Evolutionary conservation across 2,888 invertebrate genomes (phyloP).

Genomic region (Clusia tigrina): DNA sequence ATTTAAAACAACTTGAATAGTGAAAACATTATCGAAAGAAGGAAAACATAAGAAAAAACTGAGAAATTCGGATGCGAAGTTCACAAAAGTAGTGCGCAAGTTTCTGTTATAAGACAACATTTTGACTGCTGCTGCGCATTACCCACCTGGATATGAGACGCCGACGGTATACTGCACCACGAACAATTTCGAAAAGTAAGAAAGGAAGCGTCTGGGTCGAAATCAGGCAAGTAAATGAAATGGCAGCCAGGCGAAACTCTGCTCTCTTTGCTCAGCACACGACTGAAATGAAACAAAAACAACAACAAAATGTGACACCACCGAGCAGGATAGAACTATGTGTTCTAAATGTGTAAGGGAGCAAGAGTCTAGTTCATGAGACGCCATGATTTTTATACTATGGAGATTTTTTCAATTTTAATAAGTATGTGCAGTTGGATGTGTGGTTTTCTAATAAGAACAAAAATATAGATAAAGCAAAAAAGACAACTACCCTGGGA

Average conservation of each 20-base stretch:
- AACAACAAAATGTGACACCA: not conserved
- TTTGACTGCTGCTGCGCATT: not conserved
- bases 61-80: not conserved
- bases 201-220: not conserved
- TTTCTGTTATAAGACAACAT: too few relatives aligned
- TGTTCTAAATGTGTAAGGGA: not conserved
- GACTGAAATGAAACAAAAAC: not conserved
- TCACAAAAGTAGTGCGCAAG: too few relatives aligned
- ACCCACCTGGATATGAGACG: not conserved
- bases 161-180: not conserved
- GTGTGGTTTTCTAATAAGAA: constrained; percentile 4
- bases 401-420: too few relatives aligned
- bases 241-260: not conserved
- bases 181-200: not conserved
- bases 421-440: not conserved
- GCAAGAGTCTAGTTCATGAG: not conserved
- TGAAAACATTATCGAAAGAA: not conserved
- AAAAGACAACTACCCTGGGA: not conserved
- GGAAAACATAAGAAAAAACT: not conserved
- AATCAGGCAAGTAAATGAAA: constrained; percentile 15
- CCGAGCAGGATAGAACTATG: not conserved
- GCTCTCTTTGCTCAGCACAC: not conserved
- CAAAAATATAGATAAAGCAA: not conserved
- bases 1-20: not conserved
- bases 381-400: constrained; percentile 35